Percentiles rank a stretch among this genome's conserved stretches.
Conservation (phyloP, 2,113 vertebrate species). For the Thymallus thymallus region DNA sequence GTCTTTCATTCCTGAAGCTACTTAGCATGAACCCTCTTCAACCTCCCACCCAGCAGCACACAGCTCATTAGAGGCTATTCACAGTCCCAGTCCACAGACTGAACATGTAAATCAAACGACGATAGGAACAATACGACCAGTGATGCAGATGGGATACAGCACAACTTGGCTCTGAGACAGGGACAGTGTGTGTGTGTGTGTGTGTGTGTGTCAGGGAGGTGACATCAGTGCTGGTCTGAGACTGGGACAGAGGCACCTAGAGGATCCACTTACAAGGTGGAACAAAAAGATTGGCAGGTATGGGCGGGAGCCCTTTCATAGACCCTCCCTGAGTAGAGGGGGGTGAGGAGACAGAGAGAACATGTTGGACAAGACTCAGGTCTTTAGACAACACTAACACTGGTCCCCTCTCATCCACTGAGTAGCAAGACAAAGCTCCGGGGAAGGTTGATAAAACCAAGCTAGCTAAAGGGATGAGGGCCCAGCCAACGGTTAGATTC, state of each 20-base stretch:
- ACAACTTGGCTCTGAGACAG: slow-evolving; percentile 15
- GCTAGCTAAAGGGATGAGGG: slow-evolving; percentile 13
- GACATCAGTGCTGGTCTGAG: slow-evolving; percentile 24
- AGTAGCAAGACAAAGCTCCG: slow-evolving; percentile 3
- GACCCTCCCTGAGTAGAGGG: slow-evolving; percentile 61
- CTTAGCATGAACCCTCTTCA: slow-evolving; percentile 27
- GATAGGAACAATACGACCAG: not conserved
- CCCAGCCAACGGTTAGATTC: slow-evolving; percentile 29
- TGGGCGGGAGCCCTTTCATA: slow-evolving; percentile 61
- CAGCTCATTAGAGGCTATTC: slow-evolving; percentile 15
- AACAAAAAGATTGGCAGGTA: slow-evolving; percentile 62
- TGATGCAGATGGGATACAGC: slow-evolving; percentile 21
- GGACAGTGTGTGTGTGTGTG: slow-evolving; percentile 11
- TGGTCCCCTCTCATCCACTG: slow-evolving; percentile 19
- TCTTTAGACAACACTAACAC: slow-evolving; percentile 43
- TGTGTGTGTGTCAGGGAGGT: slow-evolving; percentile 19
- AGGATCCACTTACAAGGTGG: slow-evolving; percentile 82
- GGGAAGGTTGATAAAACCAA: slow-evolving; percentile 9
- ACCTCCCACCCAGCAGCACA: slow-evolving; percentile 23
- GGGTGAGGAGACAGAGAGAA: slow-evolving; percentile 67
- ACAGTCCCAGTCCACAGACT: not conserved
- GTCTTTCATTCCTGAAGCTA: slow-evolving; percentile 2
- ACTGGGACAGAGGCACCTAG: slow-evolving; percentile 55
- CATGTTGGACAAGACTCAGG: slow-evolving; percentile 54
- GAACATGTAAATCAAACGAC: not conserved